Percentiles rank a stretch among this genome's conserved stretches.
Evolutionary conservation across 2,888 invertebrate genomes (phyloP).

Genomic region (Formica aserva): DNA sequence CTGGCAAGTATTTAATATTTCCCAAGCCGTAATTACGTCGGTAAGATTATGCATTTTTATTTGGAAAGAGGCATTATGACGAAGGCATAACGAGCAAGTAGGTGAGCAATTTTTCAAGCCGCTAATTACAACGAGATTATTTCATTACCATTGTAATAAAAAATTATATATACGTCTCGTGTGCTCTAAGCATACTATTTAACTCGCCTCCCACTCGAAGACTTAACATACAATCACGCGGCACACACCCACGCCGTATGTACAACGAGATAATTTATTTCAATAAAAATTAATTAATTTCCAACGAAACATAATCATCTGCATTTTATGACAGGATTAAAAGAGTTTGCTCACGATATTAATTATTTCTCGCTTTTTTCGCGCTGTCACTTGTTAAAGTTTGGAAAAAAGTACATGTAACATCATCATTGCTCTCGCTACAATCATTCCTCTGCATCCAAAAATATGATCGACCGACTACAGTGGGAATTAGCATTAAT

Average conservation of each 20-base stretch:
- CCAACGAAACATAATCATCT: constrained; percentile 4
- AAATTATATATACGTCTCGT: constrained; percentile 58
- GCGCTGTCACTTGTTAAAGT: constrained; percentile 15
- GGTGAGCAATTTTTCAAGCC: constrained; percentile 43
- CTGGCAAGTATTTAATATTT: constrained; percentile 35
- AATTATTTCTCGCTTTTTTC: constrained; percentile 36
- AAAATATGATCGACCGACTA: not conserved
- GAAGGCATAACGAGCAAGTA: constrained; percentile 17
- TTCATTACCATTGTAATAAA: constrained; percentile 43
- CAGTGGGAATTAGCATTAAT: constrained; percentile 42
- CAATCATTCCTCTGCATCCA: not conserved
- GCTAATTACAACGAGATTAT: constrained; percentile 49
- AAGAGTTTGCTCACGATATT: constrained; percentile 16
- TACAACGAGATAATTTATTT: constrained; percentile 22
- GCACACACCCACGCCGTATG: constrained; percentile 23
- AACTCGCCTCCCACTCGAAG: constrained; percentile 59
- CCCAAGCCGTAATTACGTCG: constrained; percentile 27
- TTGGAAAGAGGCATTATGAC: constrained; percentile 36
- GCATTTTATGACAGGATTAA: constrained; percentile 27
- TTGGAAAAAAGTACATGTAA: constrained; percentile 10
- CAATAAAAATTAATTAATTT: constrained; percentile 55
- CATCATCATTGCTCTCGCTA: not conserved
- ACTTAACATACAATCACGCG: constrained; percentile 69
- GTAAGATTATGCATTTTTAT: constrained; percentile 45
- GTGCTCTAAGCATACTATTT: constrained; percentile 43